Percentiles rank a stretch among this genome's conserved stretches.
Evolutionary conservation across 1,140 invertebrate genomes (phyloP).

Genomic region (Dolichoris vasculosae): DNA sequence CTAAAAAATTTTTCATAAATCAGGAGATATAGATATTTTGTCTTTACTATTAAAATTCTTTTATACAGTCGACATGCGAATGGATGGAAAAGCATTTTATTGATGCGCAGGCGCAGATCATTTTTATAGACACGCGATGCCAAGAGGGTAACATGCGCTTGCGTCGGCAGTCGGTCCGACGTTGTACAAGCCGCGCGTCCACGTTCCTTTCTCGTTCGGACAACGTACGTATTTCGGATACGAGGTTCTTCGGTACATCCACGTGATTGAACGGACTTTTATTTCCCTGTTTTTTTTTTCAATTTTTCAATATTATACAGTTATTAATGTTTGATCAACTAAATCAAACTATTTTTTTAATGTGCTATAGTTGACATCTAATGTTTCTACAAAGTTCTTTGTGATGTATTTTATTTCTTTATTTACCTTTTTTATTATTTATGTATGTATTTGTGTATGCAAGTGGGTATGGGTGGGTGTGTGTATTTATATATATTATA

Average conservation of each 20-base stretch:
- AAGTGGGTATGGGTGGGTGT: not conserved
- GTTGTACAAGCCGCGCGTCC: slow-evolving; percentile 17
- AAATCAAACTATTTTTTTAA: too few species aligned
- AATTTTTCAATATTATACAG: too few species aligned
- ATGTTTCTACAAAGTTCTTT: too few species aligned
- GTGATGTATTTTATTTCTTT: not conserved
- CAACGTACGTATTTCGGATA: not conserved
- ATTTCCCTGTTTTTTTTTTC: not conserved
- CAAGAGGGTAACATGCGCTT: not conserved
- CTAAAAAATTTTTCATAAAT: too few species aligned
- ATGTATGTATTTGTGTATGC: not conserved
- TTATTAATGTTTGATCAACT: too few species aligned
- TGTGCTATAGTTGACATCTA: too few species aligned
- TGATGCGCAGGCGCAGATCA: not conserved
- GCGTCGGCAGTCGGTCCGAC: slow-evolving; percentile 11
- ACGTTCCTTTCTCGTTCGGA: not conserved
- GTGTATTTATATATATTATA: too few species aligned
- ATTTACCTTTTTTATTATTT: not conserved
- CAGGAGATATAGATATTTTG: not conserved
- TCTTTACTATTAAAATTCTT: not conserved
- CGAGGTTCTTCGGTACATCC: not conserved
- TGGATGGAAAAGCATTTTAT: not conserved
- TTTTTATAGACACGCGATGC: not conserved
- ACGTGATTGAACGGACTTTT: not conserved
- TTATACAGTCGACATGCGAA: not conserved